Percentiles rank a stretch among this genome's conserved stretches.
phyloP scores from a whole-genome alignment of 2,888 invertebrate species.

The Acrobasis suavella region DNA sequence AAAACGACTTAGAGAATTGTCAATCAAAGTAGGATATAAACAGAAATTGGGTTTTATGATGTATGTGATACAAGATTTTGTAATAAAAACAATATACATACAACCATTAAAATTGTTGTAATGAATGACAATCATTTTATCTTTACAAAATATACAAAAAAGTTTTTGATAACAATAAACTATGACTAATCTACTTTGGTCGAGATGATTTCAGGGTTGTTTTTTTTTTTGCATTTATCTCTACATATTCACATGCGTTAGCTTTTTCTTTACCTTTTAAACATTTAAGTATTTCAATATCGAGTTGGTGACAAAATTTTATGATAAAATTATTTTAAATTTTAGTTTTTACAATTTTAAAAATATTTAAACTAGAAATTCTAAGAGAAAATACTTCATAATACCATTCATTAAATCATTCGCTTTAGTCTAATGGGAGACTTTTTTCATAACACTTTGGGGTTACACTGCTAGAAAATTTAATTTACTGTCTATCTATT shows the following conservation, averaged over 20 bases:
- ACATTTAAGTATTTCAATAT: not conserved
- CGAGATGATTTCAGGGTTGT: slow-evolving; percentile 35
- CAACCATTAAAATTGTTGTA: no score
- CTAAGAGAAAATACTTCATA: slow-evolving; percentile 37
- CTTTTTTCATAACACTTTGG: slow-evolving; percentile 46
- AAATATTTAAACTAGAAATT: slow-evolving; percentile 37
- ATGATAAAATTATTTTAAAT: slow-evolving; percentile 2
- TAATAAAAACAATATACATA: no score
- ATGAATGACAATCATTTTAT: no score
- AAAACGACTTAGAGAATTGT: no score
- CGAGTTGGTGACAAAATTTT: not conserved
- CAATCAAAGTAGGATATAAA: no score
- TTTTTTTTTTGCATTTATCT: not conserved
- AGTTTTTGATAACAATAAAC: slow-evolving; percentile 26
- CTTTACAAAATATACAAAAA: slow-evolving; percentile 71
- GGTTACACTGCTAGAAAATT: slow-evolving; percentile 53
- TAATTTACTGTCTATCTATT: slow-evolving; percentile 21
- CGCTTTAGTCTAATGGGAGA: slow-evolving; percentile 48
- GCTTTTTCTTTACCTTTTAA: not conserved
- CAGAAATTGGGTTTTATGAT: no score
- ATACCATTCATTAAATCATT: slow-evolving; percentile 23
- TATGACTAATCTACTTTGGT: slow-evolving; percentile 44
- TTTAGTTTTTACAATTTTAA: slow-evolving; percentile 22
- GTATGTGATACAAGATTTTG: no score
- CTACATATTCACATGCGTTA: not conserved